Base-by-base conservation (phyloP, 2,797 vertebrate species). In the Mycteria americana region DNA sequence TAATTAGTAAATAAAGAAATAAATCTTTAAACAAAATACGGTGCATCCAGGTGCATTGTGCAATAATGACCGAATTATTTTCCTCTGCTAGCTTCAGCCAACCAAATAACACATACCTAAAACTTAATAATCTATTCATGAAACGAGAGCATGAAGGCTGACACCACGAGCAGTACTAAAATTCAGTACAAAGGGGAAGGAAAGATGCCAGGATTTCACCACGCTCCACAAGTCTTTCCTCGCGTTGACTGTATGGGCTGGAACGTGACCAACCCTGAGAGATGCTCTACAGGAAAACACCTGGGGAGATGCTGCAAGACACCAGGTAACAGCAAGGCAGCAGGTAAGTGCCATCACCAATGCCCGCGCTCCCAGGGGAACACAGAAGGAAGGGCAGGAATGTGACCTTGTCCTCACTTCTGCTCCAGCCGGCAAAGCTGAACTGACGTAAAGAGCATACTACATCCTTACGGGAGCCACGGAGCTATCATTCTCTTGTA, bases 371-470 rank as follows among this genome's bases (percentile, higher is more conserved):
- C 39, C 63, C 4, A 1, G 13, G 8, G 64, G 60, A 70, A 70
- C 43, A 43, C 43, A 76, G 84, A 8, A 76, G 43, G 35, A 75
- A 56, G 60, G 48, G 39, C 67, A 82, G 31, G 60, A 86, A 46
- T 4, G 3, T 64, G 70, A 95, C 84, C 63, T 88, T 72, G 51
- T 64, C 64, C 67, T 92, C 56, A 6, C 57, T 89, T 89, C 70
- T 92, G 88, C 77, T 89, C 60, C 77, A 87, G 56, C 35, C 93
- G 89, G 88, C 67, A 82, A 79, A 94, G 80, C 51, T 79, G 59
- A 76, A 74, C 67, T 76, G 77, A 93, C 8, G 2, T 16, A 78
- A 76, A 87, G 76, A 88, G 35, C 62, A 7, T 23, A 14, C 35
- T 43, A 10, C 70, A 41, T 65, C 77, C 92, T 56, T 73, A 48